phyloP scores from a whole-genome alignment of 2,888 invertebrate species.

The Rhyacophila evoluta region DNA sequence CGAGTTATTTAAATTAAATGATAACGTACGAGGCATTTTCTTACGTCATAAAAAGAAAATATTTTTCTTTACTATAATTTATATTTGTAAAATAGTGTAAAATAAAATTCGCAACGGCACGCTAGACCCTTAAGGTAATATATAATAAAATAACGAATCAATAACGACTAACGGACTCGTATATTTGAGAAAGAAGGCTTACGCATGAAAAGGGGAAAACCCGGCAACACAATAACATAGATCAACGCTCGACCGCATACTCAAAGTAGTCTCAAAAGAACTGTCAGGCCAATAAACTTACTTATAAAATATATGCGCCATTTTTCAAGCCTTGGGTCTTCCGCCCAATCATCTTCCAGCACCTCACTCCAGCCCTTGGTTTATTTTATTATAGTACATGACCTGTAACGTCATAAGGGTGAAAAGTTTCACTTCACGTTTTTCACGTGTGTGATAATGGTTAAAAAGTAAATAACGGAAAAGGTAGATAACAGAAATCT shows the following conservation, averaged over 20 bases:
- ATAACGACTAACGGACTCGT: no score
- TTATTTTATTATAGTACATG: neutral
- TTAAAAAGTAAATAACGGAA: no score
- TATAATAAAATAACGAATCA: no score
- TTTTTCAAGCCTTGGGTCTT: conserved; percentile 9
- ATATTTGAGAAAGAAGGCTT: neutral
- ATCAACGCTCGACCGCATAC: neutral
- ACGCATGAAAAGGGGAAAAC: neutral
- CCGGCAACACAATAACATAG: conserved; percentile 5
- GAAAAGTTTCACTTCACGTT: neutral
- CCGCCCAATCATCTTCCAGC: neutral
- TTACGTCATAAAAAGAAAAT: no score
- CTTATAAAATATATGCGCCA: conserved; percentile 8
- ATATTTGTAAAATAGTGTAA: no score
- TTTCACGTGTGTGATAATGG: neutral
- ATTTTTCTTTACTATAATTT: no score
- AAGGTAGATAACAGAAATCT: no score
- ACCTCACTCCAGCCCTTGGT: neutral
- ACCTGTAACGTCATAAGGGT: neutral
- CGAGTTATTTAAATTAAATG: no score
- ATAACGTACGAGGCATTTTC: no score
- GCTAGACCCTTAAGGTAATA: no score
- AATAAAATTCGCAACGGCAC: no score
- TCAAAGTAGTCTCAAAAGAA: neutral
- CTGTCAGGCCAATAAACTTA: conserved; percentile 10